These are phyloP conservation scores for Heliconius sara DNA, from an alignment of 2,888 invertebrate species.

Conservation along the genomic window DNA sequence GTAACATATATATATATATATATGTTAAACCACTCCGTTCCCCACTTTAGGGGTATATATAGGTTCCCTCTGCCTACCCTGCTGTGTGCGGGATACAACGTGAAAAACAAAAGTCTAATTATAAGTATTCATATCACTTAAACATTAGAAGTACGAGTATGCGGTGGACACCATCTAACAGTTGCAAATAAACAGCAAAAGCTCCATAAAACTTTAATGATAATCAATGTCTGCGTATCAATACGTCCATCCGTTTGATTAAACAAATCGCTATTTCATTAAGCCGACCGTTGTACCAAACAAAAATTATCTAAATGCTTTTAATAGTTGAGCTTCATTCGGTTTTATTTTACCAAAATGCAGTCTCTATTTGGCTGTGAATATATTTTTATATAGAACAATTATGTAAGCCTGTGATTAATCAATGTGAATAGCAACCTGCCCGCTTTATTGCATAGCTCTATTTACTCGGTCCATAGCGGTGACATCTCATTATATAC, in stretches of 20 bases:
- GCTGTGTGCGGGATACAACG: too few relatives aligned
- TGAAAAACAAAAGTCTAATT: too few relatives aligned
- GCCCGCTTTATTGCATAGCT: constrained; percentile 73
- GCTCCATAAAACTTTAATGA: constrained; percentile 14
- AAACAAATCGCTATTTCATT: constrained; percentile 36
- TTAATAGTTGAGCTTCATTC: constrained; percentile 44
- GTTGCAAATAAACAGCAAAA: background rate
- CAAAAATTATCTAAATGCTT: constrained; percentile 46
- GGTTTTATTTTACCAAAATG: constrained; percentile 49
- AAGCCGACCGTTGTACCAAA: constrained; percentile 36
- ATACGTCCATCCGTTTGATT: constrained; percentile 33
- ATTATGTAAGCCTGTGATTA: constrained; percentile 73
- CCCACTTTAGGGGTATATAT: too few relatives aligned
- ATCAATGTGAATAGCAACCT: constrained; percentile 73
- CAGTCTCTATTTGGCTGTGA: constrained; percentile 49
- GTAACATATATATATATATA: too few relatives aligned
- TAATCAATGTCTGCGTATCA: constrained; percentile 14
- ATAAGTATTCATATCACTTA: background rate
- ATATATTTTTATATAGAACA: constrained; percentile 55
- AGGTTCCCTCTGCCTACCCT: too few relatives aligned
- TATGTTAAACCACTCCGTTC: too few relatives aligned
- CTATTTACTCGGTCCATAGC: constrained; percentile 74
- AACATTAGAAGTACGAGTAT: background rate
- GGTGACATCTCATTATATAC: constrained; percentile 81
- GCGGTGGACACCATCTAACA: background rate